Evolutionary conservation across 2,113 vertebrate species (phyloP), one percentile per base, ranked within the genome.

Genomic region (Siniperca chuatsi): DNA sequence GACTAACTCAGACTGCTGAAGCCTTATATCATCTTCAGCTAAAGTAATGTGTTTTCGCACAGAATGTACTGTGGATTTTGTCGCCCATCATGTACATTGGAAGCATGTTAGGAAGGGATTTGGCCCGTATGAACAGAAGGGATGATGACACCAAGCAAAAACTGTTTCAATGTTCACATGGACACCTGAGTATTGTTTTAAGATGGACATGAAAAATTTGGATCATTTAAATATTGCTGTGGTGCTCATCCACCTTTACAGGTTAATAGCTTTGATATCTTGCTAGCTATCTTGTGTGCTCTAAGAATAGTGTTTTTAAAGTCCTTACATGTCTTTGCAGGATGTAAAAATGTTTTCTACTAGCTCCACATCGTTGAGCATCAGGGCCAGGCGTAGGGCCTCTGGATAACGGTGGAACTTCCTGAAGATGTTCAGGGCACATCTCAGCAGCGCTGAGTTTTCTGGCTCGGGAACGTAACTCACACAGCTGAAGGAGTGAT

Each of bases 271-370:
- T 42, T 54, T 48, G 29, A 29, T 29, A 29, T 29, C 29, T 29
- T 29, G 29, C 29, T 29, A 29, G 1, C 29, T 29, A 29, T 29
- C 29, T 40, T 25, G 2, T 48, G 1, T 10, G 8, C 18, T 42
- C 12, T 10, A 61, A 3, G 0, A 18, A 42, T 0, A 46, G 23
- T 42, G 15, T 23, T 29, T 44, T 20, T 33, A 16, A 21, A 1
- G 23, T 64, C 2, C 97, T 92, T 95, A 99, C 98, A 99, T 98
- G 86, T 99, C 98, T 92, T 99, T 99, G 96, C 98, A 99, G 88
- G 98, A 99, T 37, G 97, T 99, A 90, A 99, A 99, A 93, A 99
- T 99, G 92, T 99, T 97, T 93, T 99, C 98, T 46, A 98, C 98
- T 72, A 99, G 95, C 90, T 99, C 98, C 92, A 99, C 96, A 1